Evolutionary conservation across 2,888 invertebrate species (phyloP), one percentile per base, ranked within the genome.

Genomic region (Epiperipatus broadwayi): DNA sequence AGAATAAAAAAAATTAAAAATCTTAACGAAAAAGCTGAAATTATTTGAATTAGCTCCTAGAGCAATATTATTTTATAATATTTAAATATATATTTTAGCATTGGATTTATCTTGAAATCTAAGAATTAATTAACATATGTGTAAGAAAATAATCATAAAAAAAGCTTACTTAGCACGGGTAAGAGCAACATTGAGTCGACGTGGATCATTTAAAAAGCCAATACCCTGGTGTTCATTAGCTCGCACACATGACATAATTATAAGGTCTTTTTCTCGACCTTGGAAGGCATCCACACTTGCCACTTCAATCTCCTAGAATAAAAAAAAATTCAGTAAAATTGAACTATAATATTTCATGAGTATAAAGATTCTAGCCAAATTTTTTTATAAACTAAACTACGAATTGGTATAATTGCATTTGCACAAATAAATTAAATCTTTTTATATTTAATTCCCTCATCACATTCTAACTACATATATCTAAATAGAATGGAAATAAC

Each of bases 251-350:
- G 93, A 93, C 78, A 99, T 83, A 38, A 99, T 89, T 48, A 99
- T 97, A 41, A 95, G 81, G 55, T 99, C 97, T 55, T 99, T 99
- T 56, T 99, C 97, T 35, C 97, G 69, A 0, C 97, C 97, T 60
- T 95, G 93, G 60, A 99, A 99, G 0, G 97, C 97, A 60, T 99
- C 97, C 3, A 99, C 97, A 61, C 91, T 93, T 5, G 95, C 97
- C 1, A 99, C 93, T 63, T 99, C 97, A 39, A 99, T 89, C 56
- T 95, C 93, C 63, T 91, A 79, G n/a, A 47, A 46, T 19, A 35
- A 4, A 29, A n/a, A 15, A 21, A 27, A 43, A 18, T 38, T 8
- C 7, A 40, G 19, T 41, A 5, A n/a, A 16, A 7, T 43, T 31
- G 5, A 7, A n/a, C 5, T 14, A 30, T 10, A 7, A 30, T 10